A percentile compares a stretch with the other conserved stretches of the same genome.
phyloP scores from a whole-genome alignment of 2,797 vertebrate genomes.

The Falco naumanni region DNA sequence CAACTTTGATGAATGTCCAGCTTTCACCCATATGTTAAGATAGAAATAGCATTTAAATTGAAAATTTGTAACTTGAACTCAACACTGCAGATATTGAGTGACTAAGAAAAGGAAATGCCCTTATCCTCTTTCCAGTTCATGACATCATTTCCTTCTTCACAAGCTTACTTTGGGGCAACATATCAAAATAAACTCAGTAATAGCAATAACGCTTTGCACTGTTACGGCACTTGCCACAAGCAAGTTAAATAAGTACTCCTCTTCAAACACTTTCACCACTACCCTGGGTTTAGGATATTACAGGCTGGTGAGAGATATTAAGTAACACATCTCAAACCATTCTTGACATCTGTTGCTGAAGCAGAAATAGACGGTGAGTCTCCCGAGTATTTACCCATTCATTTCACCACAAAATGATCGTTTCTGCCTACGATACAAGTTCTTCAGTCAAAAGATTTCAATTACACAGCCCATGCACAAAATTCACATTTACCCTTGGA shows the following conservation, averaged over 20 bases:
- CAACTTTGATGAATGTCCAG: not conserved
- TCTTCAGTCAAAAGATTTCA: conserved; percentile 51
- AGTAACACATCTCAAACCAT: conserved; percentile 27
- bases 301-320: conserved; percentile 26
- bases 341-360: conserved; percentile 50
- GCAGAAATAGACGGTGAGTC: not conserved
- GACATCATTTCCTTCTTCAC: not conserved
- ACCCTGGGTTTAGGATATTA: conserved; percentile 20
- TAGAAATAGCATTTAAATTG: not conserved
- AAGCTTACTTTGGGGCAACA: not conserved
- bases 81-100: not conserved
- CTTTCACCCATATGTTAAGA: not conserved
- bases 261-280: conserved; percentile 8
- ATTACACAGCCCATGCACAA: conserved; percentile 21
- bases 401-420: not conserved
- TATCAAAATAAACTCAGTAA: not conserved
- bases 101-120: not conserved
- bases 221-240: not conserved
- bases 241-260: not conserved
- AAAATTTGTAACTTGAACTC: not conserved
- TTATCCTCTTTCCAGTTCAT: not conserved
- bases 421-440: not conserved
- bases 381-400: conserved; percentile 39
- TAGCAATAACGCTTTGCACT: not conserved
- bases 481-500: conserved; percentile 46